Conservation (phyloP, 1,140 invertebrate species). For the Philopotamus ludificatus region DNA sequence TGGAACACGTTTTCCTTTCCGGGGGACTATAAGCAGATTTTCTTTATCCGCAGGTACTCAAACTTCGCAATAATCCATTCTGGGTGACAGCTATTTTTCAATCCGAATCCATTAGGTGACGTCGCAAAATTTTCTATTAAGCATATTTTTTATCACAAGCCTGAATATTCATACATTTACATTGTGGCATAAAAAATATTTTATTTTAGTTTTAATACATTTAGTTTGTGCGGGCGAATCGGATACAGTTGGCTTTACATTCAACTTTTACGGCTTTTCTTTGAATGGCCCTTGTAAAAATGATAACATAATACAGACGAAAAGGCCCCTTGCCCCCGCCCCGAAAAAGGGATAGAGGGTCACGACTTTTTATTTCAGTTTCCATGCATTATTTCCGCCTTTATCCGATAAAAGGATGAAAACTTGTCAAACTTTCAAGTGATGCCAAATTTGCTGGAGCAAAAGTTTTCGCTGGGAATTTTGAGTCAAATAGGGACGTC, state of each 20-base stretch:
- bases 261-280: too few relatives aligned
- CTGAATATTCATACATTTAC: too few relatives aligned
- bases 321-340: not conserved
- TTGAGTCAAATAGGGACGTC: not conserved
- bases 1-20: not conserved
- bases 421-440: slow-evolving; percentile 32
- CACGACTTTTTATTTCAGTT: slow-evolving; percentile 4
- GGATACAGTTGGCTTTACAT: too few relatives aligned
- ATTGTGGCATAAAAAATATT: too few relatives aligned
- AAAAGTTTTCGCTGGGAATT: slow-evolving; percentile 13
- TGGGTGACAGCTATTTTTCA: slow-evolving; percentile 20
- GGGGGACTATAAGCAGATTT: slow-evolving; percentile 10
- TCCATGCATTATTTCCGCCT: slow-evolving; percentile 24
- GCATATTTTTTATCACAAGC: too few relatives aligned
- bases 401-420: slow-evolving; percentile 27
- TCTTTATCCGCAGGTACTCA: not conserved
- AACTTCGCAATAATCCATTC: slow-evolving; percentile 17
- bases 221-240: too few relatives aligned
- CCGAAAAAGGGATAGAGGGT: not conserved
- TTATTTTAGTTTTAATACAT: too few relatives aligned
- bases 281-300: too few relatives aligned
- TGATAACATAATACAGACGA: not conserved
- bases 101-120: slow-evolving; percentile 25
- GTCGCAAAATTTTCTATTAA: slow-evolving; percentile 16
- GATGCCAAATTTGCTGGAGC: slow-evolving; percentile 29